These are phyloP conservation scores for Exephanes ischioxanthus DNA, from an alignment of 2,888 invertebrate genomes.

Conservation along the genomic window DNA sequence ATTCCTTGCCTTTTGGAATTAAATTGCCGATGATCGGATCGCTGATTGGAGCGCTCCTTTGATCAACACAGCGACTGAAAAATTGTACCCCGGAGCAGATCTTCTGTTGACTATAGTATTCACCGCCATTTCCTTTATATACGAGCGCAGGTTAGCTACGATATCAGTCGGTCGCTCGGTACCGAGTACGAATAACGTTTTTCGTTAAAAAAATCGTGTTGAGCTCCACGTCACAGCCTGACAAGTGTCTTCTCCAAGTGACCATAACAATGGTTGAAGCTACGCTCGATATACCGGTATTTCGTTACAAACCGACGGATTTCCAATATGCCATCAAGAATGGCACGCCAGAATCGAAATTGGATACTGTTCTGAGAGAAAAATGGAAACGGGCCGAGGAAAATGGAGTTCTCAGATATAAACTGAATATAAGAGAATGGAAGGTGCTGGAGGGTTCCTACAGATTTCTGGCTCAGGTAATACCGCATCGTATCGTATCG, in stretches of 20 bases:
- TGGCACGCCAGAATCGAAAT: conserved; percentile 70
- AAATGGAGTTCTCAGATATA: conserved; percentile 76
- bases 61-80: conserved; percentile 29
- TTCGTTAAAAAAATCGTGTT: neutral
- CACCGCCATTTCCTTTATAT: neutral
- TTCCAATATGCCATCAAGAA: conserved; percentile 66
- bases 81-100: neutral
- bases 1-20: neutral
- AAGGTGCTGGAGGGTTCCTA: conserved; percentile 78
- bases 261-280: conserved; percentile 20
- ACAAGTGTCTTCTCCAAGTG: conserved; percentile 3
- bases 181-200: neutral
- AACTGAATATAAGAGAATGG: conserved; percentile 73
- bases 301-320: conserved; percentile 69
- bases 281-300: conserved; percentile 49
- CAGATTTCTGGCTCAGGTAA: conserved; percentile 79
- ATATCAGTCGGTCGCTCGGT: neutral
- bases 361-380: conserved; percentile 76
- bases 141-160: conserved; percentile 14
- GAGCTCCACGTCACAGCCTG: conserved; percentile 4
- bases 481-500: too few species aligned
- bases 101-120: conserved; percentile 40
- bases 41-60: conserved; percentile 29
- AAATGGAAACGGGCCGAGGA: conserved; percentile 78
- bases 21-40: neutral